Percentiles rank a stretch among this genome's conserved stretches.
Conservation (phyloP, 2,888 invertebrate genomes). For the Apamea epomidion region DNA sequence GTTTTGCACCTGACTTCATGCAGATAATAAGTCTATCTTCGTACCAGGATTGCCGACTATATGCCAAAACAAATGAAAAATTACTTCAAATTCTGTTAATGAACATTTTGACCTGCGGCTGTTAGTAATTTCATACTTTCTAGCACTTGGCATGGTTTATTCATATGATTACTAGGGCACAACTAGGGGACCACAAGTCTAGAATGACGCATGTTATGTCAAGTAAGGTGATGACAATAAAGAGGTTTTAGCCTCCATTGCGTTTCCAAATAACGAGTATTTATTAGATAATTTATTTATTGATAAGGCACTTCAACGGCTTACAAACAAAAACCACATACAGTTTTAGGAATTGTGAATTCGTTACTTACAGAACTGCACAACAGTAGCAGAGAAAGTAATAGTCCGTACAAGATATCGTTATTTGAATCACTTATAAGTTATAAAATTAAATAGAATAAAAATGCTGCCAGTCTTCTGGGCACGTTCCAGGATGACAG, state of each 20-base stretch:
- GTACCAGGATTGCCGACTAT: not conserved
- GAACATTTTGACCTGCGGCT: not conserved
- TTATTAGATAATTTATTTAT: not conserved
- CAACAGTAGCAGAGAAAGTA: too few relatives aligned
- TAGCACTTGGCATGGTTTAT: too few relatives aligned
- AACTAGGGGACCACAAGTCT: not conserved
- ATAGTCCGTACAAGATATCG: too few relatives aligned
- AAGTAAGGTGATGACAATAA: not conserved
- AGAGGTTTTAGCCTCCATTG: not conserved
- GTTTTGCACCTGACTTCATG: not conserved
- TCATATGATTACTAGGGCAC: not conserved
- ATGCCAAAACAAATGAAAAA: not conserved
- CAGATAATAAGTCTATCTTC: not conserved
- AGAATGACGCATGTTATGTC: not conserved
- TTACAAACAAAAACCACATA: too few relatives aligned
- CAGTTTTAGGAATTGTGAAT: too few relatives aligned
- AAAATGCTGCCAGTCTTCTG: too few relatives aligned
- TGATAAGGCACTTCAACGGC: too few relatives aligned
- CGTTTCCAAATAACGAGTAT: not conserved
- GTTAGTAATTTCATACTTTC: not conserved
- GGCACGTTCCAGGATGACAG: too few relatives aligned
- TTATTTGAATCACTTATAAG: too few relatives aligned
- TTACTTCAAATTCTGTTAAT: not conserved
- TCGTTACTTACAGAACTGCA: too few relatives aligned
- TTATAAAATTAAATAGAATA: too few relatives aligned